Evolutionary conservation across 2,797 vertebrate species (phyloP).

Genomic region (Enteromius thamalakanensis): DNA sequence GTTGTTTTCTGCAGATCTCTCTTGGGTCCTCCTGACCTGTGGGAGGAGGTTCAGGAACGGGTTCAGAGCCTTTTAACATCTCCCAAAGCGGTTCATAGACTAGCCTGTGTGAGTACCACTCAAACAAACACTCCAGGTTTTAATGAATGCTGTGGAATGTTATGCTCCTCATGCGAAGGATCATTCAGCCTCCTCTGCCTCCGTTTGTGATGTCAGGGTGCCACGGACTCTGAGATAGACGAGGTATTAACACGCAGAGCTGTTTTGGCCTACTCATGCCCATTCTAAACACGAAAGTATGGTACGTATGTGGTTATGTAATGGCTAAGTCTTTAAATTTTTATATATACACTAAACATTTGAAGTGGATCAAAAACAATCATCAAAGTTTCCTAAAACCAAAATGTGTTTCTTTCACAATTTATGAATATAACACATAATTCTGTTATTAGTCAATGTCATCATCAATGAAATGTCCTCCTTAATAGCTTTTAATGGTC

Average conservation of each 20-base stretch:
- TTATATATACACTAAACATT: too few relatives aligned
- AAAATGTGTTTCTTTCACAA: too few relatives aligned
- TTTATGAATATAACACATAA: too few relatives aligned
- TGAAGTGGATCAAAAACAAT: too few relatives aligned
- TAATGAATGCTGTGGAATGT: neutral
- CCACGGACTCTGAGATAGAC: conserved; percentile 72
- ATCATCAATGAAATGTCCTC: neutral
- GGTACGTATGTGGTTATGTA: conserved; percentile 9
- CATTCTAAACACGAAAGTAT: conserved; percentile 42
- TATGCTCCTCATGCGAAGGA: neutral
- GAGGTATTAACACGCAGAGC: conserved; percentile 69
- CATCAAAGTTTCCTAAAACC: too few relatives aligned
- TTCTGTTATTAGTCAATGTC: conserved; percentile 1
- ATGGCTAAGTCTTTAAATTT: neutral
- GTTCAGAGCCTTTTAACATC: conserved; percentile 78
- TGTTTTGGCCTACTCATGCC: conserved; percentile 62
- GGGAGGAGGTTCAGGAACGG: conserved; percentile 81
- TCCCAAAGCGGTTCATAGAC: conserved; percentile 74
- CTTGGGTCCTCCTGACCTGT: conserved; percentile 64
- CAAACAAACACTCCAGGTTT: neutral
- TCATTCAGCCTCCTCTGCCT: neutral
- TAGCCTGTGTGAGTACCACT: conserved; percentile 72
- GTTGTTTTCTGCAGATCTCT: conserved; percentile 64
- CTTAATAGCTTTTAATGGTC: neutral
- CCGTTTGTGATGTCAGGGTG: conserved; percentile 66